Conservation (phyloP, 2,888 invertebrate genomes). For the Eilema griseolum region DNA sequence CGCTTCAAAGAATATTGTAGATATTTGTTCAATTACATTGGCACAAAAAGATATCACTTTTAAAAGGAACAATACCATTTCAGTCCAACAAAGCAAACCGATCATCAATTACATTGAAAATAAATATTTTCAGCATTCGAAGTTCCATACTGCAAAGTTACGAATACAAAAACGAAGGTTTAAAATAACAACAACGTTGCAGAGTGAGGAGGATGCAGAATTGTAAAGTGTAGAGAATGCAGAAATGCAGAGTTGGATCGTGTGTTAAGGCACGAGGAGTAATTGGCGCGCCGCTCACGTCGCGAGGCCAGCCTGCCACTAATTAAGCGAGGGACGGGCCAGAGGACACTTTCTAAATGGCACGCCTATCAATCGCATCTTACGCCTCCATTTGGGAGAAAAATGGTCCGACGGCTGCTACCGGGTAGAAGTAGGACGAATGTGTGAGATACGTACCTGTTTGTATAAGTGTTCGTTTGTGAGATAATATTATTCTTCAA, state of each 20-base stretch:
- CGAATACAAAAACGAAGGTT: slow-evolving; percentile 13
- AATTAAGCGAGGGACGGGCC: slow-evolving; percentile 52
- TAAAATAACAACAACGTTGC: slow-evolving; percentile 6
- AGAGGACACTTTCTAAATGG: slow-evolving; percentile 56
- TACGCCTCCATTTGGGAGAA: slow-evolving; percentile 58
- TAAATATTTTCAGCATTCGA: slow-evolving; percentile 6
- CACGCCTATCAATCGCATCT: slow-evolving; percentile 61
- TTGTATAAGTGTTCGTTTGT: not conserved
- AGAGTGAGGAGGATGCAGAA: slow-evolving; percentile 13
- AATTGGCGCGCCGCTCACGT: slow-evolving; percentile 53
- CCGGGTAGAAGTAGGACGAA: not conserved
- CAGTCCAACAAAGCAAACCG: not conserved
- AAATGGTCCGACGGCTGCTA: slow-evolving; percentile 48
- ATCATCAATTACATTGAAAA: not conserved
- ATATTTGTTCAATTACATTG: not conserved
- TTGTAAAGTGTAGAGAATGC: slow-evolving; percentile 16
- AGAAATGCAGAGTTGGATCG: slow-evolving; percentile 14
- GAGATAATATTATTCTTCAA: too few species aligned
- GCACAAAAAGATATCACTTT: not conserved
- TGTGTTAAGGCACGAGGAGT: slow-evolving; percentile 19
- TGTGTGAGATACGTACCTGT: not conserved
- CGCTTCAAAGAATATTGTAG: slow-evolving; percentile 1
- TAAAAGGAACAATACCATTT: slow-evolving; percentile 6
- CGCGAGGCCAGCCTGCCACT: slow-evolving; percentile 43
- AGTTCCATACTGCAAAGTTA: slow-evolving; percentile 7